Evolutionary conservation across 2,113 vertebrate species (phyloP), one percentile per base, ranked within the genome.

Genomic region (Aphelocoma coerulescens): DNA sequence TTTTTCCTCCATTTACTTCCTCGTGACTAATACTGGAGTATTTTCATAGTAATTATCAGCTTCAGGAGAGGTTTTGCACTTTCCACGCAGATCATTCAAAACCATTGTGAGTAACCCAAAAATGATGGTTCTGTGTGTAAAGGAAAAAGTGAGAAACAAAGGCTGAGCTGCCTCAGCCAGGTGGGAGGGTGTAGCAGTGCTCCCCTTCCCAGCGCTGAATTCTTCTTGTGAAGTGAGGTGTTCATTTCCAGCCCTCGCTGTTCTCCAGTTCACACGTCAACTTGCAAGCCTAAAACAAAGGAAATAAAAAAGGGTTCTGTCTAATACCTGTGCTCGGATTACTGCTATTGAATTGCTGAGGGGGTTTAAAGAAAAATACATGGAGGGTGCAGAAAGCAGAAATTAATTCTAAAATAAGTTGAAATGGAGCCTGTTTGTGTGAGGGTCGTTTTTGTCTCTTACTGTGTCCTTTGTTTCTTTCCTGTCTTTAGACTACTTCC

Each of bases 401-500:
- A 88, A 51, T 77, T 11, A 54, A 15, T 82, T 91, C 49, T 65
- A 13, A 93, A 77, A 33, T 51, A 46, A 72, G 33, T 57, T 93
- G 91, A 77, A 83, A 61, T 37, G 75, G 74, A 94, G 75, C 80
- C 76, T 88, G 85, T 89, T 93, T 62, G 43, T 79, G 37, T 51
- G 54, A 78, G 88, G 75, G 52, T 95, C 74, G 48, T 93, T 85
- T 89, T 67, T 61, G 83, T 48, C 73, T 93, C 59, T 73, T 74
- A 23, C 21, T 82, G 66, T 75, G 81, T 91, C 67, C 15, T 83
- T 84, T 82, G 80, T 94, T 96, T 96, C 91, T 96, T 95, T 87
- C 55, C 14, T 95, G 93, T 69, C 74, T 95, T 83, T 89, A 78
- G 94, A 91, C 62, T 67, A 59, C 72, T 97, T 97, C 95, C 94